These are phyloP conservation scores for Champsocephalus esox DNA, from an alignment of 2,797 vertebrate species.

Conservation along the genomic window DNA sequence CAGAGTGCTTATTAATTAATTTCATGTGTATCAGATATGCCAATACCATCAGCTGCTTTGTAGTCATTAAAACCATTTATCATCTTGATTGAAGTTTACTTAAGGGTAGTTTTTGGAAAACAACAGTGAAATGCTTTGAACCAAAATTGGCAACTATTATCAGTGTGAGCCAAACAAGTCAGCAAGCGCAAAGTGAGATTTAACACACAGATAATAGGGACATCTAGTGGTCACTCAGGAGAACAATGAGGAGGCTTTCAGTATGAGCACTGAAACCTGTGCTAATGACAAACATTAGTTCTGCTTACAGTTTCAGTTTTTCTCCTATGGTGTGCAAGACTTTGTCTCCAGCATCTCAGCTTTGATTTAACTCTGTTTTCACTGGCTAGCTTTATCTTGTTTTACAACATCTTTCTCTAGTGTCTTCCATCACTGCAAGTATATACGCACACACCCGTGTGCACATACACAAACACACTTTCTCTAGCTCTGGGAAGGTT, in stretches of 20 bases:
- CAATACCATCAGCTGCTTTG: not conserved
- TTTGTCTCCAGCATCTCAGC: conserved; percentile 9
- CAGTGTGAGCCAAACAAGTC: conserved; percentile 39
- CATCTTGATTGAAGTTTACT: conserved; percentile 12
- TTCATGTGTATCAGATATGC: not conserved
- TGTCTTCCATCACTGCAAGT: conserved; percentile 9
- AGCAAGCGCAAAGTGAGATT: conserved; percentile 34
- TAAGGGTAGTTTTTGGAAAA: not conserved
- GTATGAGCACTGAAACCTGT: not conserved
- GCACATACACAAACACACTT: conserved; percentile 9
- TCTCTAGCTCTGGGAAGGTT: conserved; percentile 35
- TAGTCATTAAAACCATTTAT: not conserved
- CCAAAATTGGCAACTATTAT: conserved; percentile 20
- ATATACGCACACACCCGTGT: conserved; percentile 8
- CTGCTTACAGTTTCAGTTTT: conserved; percentile 14
- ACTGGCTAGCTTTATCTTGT: conserved; percentile 21
- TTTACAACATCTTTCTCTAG: conserved; percentile 14
- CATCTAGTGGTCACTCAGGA: conserved; percentile 71
- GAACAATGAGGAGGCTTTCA: conserved; percentile 12
- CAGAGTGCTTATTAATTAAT: not conserved
- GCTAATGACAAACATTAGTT: conserved; percentile 16
- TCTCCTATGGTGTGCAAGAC: conserved; percentile 6
- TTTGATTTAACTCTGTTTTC: conserved; percentile 21
- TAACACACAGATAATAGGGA: conserved; percentile 69
- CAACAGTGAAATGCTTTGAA: conserved; percentile 3